Base-by-base conservation (phyloP, 2,888 invertebrate genomes). In the Polia nebulosa region DNA sequence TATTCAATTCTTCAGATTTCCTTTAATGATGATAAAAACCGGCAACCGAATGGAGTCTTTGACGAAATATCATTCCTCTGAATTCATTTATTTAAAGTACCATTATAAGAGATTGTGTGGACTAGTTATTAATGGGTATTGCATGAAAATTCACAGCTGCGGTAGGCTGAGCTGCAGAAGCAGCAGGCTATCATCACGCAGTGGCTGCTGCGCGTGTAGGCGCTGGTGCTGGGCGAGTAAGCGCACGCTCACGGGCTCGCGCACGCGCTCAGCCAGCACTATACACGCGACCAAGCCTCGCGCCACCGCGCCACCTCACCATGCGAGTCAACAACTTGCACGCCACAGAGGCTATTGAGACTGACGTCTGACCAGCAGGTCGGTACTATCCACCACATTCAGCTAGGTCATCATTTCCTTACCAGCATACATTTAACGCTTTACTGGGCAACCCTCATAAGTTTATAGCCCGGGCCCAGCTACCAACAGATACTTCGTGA, bases 351-450 rank as follows among this genome's bases (percentile, higher is more conserved):
- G 97, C 98, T 96, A 98, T 98, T 96, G 98, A 98, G 96, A 98
- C 98, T 96, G 98, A 98, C 96, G 98, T 98, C 97, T 98, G 98
- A 98, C 98, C 98, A 98, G 97, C 97, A 97, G 98, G 98, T 98
- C 94, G 96, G 96, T 78, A 66, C 6, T 45, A 9, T 22, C 22
- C 29, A 8, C 13, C 9, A 32, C 53, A 59, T 55, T 64, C 72
- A 65, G 78, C 78, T 76, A 81, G 83, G 78, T 77, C 83, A 69
- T 73, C 80, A 72, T 72, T 56, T 71, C 79, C 57, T 75, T 82
- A 82, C 63, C 65, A 51, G 73, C 73, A 51, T 58, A 56, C 63
- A 78, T 75, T 71, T 78, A 76, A 78, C 81, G 82, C 82, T 82
- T 82, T 78, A 78, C 75, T 69, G 63, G 56, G 72, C 72, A 66